Evolutionary conservation across 2,113 vertebrate species (phyloP), one percentile per base, ranked within the genome.

Genomic region (Malurus elegans): DNA sequence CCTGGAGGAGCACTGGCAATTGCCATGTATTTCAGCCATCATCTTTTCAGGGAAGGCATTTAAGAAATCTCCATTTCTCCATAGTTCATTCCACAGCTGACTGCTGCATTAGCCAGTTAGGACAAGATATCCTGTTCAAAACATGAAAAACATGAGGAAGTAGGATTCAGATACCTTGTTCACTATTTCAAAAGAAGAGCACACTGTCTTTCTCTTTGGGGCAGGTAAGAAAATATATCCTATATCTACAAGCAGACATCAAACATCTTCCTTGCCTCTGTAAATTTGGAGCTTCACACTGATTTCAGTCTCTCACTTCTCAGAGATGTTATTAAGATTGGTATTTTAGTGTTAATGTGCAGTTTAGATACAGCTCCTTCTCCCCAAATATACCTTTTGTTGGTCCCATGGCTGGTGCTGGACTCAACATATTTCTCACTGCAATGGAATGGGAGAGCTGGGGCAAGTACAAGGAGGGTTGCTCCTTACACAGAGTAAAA

Each of bases 1-100:
- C 81, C 92, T 89, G 85, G 73, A 95, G 93, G 83, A 91, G 48
- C 44, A 64, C 0, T 74, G 78, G 20, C 80, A 89, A 81, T 51
- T 56, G 32, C 57, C 40, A 42, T 56, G 11, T 92, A 45, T 75
- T 88, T 79, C 58, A 69, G 36, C 57, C 44, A 78, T 50, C 40
- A 56, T 44, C 29, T 84, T 82, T 51, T n/a, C n/a, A 57, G 57
- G 28, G 23, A 45, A 29, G 23, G 5, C 29, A 62, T 56, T 38
- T 51, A 34, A 84, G 60, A 62, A 81, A 66, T n/a, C 26, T 71
- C 51, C 1, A 3, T 3, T 67, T 71, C 79, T 38, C 38, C 38
- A 38, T 44, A 78, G 21, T 61, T 79, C 5, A 67, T 67, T 94
- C n/a, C 31, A 75, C 19, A 85, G 21, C 12, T 36, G 61, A 84